Percentiles rank a stretch among this genome's conserved stretches.
Evolutionary conservation across 2,888 invertebrate genomes (phyloP).

Genomic region (Acrobasis consociella): DNA sequence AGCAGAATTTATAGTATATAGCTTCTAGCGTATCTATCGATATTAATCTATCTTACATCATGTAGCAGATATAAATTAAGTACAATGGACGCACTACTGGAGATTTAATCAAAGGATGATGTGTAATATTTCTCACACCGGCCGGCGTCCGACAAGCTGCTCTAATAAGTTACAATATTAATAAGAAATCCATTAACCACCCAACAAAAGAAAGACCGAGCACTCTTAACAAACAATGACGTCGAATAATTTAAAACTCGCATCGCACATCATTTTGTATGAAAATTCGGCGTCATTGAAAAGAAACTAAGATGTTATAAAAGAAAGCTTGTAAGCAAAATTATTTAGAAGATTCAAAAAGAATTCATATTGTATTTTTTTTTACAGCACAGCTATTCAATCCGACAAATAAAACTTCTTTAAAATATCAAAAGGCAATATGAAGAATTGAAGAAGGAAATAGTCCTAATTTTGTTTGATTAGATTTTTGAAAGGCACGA

Average conservation of each 20-base stretch:
- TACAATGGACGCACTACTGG: conserved; percentile 38
- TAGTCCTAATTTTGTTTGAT: too few relatives aligned
- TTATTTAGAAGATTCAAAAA: too few relatives aligned
- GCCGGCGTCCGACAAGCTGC: conserved; percentile 28
- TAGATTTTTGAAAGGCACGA: too few relatives aligned
- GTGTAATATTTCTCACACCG: conserved; percentile 43
- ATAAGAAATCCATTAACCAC: conserved; percentile 64
- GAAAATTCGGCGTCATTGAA: neutral
- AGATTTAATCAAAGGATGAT: conserved; percentile 49
- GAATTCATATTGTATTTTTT: too few relatives aligned
- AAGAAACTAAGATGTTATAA: neutral
- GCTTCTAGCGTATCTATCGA: conserved; percentile 2
- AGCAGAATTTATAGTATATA: neutral
- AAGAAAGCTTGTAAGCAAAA: too few relatives aligned
- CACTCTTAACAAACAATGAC: conserved; percentile 7
- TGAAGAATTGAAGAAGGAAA: too few relatives aligned
- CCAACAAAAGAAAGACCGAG: conserved; percentile 40
- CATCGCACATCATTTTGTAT: neutral
- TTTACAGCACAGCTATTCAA: too few relatives aligned
- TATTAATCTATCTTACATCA: conserved; percentile 39
- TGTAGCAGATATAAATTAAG: conserved; percentile 42
- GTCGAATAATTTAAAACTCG: neutral
- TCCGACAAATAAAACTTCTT: too few relatives aligned
- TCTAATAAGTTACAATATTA: conserved; percentile 62
- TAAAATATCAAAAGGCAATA: too few relatives aligned